Evolutionary conservation across 2,888 invertebrate genomes (phyloP), one percentile per base, ranked within the genome.

Genomic region (Tachystola acroxantha): DNA sequence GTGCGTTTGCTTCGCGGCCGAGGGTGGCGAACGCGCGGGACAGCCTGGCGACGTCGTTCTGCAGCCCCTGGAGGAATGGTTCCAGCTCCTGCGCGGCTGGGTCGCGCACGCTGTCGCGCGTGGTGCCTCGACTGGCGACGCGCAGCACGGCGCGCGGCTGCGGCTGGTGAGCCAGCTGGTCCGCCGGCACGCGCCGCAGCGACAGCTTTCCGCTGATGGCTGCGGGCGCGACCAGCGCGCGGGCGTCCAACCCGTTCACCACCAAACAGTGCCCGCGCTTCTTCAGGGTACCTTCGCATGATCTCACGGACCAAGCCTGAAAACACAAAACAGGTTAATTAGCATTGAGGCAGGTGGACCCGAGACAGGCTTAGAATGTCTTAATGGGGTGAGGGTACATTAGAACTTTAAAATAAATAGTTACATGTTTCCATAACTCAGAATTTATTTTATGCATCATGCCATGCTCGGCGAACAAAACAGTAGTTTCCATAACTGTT

Each of bases 271-370:
- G 80, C 0, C 74, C 76, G 20, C 81, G 74, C 53, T 76, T 80
- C 50, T 76, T 82, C 10, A 86, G 58, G n/a, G 76, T 64, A 0
- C 85, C 85, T 51, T 85, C 85, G 47, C 85, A 86, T 4, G 81
- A 72, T 50, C 79, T 63, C 20, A 84, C 84, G 1, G 85, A 82
- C 78, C 78, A 81, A 9, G 81, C 84, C 85, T 86, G 55, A 7
- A 20, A 20, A 20, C 7, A 20, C 20, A 9, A 20, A n/a, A n/a
- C n/a, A n/a, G n/a, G n/a, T n/a, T n/a, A n/a, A n/a, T n/a, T n/a
- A n/a, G n/a, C n/a, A n/a, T n/a, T n/a, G n/a, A n/a, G n/a, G n/a
- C n/a, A n/a, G n/a, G n/a, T n/a, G n/a, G n/a, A n/a, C n/a, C n/a
- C n/a, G n/a, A n/a, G n/a, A n/a, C n/a, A n/a, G n/a, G n/a, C n/a